Percentiles rank a stretch among this genome's conserved stretches.
Conservation (phyloP, 2,888 invertebrate genomes). For the Eubasilissa splendida region DNA sequence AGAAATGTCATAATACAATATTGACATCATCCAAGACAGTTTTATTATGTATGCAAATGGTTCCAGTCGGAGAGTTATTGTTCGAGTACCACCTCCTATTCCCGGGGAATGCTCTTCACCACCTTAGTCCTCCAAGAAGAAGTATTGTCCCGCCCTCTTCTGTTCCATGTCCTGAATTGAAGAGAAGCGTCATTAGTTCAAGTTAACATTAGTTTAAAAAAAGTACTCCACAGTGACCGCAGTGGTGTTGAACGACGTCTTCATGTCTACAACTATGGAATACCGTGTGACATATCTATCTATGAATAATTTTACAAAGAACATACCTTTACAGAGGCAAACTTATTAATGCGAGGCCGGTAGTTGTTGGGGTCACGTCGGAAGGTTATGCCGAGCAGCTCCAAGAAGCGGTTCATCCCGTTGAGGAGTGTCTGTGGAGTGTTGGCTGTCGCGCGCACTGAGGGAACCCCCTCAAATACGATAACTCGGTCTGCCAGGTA, state of each 20-base stretch:
- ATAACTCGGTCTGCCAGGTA: conserved; percentile 98
- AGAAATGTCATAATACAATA: conserved; percentile 26
- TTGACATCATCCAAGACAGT: background rate
- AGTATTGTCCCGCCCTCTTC: conserved; percentile 97
- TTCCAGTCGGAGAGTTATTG: conserved; percentile 2
- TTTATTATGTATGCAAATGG: background rate
- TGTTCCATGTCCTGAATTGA: conserved; percentile 90
- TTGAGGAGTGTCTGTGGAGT: conserved; percentile 93
- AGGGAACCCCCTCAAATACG: conserved; percentile 97
- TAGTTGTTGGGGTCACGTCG: conserved; percentile 99
- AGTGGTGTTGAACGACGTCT: no score
- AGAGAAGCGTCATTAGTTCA: background rate
- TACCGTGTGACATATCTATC: no score
- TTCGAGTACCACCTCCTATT: background rate
- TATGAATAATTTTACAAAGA: background rate
- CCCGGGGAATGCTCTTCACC: background rate
- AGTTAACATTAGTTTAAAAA: no score
- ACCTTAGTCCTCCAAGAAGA: conserved; percentile 96
- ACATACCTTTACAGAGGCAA: conserved; percentile 91
- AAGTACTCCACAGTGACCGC: no score
- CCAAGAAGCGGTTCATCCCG: conserved; percentile 98
- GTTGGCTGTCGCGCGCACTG: conserved; percentile 90
- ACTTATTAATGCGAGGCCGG: conserved; percentile 97
- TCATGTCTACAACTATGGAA: no score
- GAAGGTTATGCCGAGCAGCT: conserved; percentile 97